Evolutionary conservation across 37 sponge, comb jelly and placozoan genomes (phyloP), one percentile per base, ranked within the genome.

Genomic region (Ianthella basta): DNA sequence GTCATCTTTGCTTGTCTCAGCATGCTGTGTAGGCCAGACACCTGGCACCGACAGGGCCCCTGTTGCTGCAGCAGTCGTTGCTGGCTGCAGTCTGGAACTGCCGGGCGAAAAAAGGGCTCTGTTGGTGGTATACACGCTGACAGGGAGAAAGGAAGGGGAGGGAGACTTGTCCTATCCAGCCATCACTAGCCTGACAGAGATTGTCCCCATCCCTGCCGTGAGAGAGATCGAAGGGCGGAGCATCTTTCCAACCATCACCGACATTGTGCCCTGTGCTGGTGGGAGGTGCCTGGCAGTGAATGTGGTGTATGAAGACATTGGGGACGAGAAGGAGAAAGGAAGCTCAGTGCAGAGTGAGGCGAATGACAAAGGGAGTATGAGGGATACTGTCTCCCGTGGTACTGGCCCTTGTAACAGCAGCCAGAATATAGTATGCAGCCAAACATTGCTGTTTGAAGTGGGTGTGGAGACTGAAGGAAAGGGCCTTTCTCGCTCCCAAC

Each of bases 231-330:
- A 32, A 4, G 18, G 35, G 18, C 35, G 25, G 32, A 69, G 27
- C 35, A 2, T 75, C 25, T 15, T 16, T n/a, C 78, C 78, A 21
- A 44, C 25, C 33, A 12, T 75, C n/a, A 75, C 37, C 5, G 78
- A 41, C n/a, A 75, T 75, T 24, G n/a, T 75, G 2, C 78, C 78
- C 1, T 21, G 23, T 21, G 32, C 38, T 75, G 78, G 38, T 39
- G 78, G 78, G 78, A 75, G 54, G 78, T 75, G 13, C 53, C 53
- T 75, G 54, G 78, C 37, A 40, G 78, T 75, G 53, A 50, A 24
- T 44, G 25, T 75, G 20, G 24, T 53, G 53, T 75, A 50, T 6
- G 14, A 12, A 18, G 38, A 32, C 13, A 75, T 16, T 12, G 16
- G 14, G 16, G 78, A 12, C 4, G 14, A 19, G 38, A 4, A 25